Conservation (phyloP, 2,113 vertebrate genomes). For the Gopherus evgoodei region DNA sequence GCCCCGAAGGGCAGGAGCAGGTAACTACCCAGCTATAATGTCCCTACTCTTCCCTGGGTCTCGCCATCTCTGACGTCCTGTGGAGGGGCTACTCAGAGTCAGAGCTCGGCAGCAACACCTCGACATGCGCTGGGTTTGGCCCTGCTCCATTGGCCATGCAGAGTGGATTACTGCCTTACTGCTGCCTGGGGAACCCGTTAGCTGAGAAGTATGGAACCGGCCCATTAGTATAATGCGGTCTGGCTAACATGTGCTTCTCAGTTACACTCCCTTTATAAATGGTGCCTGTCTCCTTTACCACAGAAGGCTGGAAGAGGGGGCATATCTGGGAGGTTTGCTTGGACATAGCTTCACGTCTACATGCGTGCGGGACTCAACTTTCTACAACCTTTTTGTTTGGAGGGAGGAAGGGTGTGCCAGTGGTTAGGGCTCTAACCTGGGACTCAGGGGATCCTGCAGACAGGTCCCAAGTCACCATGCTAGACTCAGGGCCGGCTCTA, state of each 20-base stretch:
- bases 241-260: accelerated
- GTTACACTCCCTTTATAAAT: background rate
- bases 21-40: no score
- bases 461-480: background rate
- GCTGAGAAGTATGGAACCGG: background rate
- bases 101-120: accelerated
- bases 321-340: background rate
- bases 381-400: background rate
- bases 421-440: background rate
- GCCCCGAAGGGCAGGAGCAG: no score
- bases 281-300: background rate
- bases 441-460: background rate
- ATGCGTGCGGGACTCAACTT: background rate
- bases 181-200: background rate
- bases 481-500: background rate
- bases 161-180: background rate
- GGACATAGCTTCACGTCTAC: background rate
- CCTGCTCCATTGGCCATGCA: accelerated
- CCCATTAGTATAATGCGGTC: background rate
- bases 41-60: background rate
- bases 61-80: background rate
- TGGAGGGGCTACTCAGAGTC: accelerated
- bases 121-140: accelerated
- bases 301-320: background rate
- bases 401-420: background rate